Base-by-base conservation (phyloP, 2,113 vertebrate species). In the Mola mola region DNA sequence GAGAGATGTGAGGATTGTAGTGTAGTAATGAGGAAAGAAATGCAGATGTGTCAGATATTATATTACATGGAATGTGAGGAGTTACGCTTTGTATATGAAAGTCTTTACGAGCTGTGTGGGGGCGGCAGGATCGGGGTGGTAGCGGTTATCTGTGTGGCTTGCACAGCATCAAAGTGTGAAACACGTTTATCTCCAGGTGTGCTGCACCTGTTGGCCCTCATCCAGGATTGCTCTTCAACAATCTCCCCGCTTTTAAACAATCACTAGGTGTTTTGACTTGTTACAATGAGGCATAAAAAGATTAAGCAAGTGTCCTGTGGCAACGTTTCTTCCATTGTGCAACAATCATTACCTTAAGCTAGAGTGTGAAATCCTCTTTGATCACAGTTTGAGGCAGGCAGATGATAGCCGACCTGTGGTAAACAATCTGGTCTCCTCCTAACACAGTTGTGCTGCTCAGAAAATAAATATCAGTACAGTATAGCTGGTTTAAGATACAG, bases 121-220 rank as follows among this genome's bases (percentile, higher is more conserved):
- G 2, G 16, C 4, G 34, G 19, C 16, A 13, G 49, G 15, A 42
- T 31, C 28, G 22, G 44, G 64, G 37, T n/a, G 52, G 22, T 34
- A n/a, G 36, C 42, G 50, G 38, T 22, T 26, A 17, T 56, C 31
- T 60, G 56, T 37, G 61, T 60, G 38, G 68, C 49, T 57, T 60
- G 59, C 15, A 37, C 12, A 49, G 49, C 64, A 82, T 76, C 79
- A 84, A 81, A 81, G 73, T 55, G 63, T 65, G 22, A 78, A 77
- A 60, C 43, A 42, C 4, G 5, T 67, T 66, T 72, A 34, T 53
- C 22, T 48, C 66, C 77, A 83, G 81, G 77, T 87, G 83, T 72
- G 71, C 68, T 61, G 78, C 84, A 88, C 81, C 82, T 88, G 84
- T 85, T 83, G 56, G 74, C 66, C 62, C 74, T 50, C 15, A 69